These are phyloP conservation scores for Yponomeuta cagnagella DNA, from an alignment of 2,888 invertebrate species.

Conservation along the genomic window DNA sequence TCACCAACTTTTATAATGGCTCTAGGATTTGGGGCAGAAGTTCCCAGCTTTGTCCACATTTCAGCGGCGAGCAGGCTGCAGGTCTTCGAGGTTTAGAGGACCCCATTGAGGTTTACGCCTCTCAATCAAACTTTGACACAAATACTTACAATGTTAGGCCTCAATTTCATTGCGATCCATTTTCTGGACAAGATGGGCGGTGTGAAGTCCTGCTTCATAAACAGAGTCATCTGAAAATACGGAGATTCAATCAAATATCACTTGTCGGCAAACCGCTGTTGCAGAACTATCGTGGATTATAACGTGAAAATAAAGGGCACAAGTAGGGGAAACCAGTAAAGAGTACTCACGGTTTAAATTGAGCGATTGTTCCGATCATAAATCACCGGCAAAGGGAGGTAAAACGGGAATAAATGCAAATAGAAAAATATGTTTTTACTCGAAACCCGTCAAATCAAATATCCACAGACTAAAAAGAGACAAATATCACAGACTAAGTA, in stretches of 20 bases:
- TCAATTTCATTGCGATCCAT: slow-evolving; percentile 61
- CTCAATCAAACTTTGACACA: no score
- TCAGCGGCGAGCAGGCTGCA: no score
- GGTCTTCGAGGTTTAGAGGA: no score
- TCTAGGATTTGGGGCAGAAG: no score
- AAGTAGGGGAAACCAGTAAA: neutral
- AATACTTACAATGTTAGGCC: slow-evolving; percentile 57
- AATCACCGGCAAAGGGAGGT: neutral
- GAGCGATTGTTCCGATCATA: neutral
- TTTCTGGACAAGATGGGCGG: slow-evolving; percentile 54
- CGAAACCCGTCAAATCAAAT: no score
- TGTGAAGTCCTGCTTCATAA: slow-evolving; percentile 58
- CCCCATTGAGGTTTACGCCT: no score
- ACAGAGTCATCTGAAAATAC: slow-evolving; percentile 57
- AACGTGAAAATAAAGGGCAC: neutral
- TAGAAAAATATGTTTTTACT: no score
- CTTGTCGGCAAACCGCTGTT: neutral
- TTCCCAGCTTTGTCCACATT: no score
- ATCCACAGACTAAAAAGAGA: no score
- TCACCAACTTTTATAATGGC: no score
- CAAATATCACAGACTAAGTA: no score
- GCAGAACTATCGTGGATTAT: neutral
- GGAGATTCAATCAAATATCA: neutral
- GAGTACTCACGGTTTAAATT: neutral
- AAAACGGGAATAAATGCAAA: no score